Percentiles rank a stretch among this genome's conserved stretches.
These are phyloP conservation scores for Ellobius talpinus DNA, from an alignment of 2,113 vertebrate genomes.

Conservation along the genomic window DNA sequence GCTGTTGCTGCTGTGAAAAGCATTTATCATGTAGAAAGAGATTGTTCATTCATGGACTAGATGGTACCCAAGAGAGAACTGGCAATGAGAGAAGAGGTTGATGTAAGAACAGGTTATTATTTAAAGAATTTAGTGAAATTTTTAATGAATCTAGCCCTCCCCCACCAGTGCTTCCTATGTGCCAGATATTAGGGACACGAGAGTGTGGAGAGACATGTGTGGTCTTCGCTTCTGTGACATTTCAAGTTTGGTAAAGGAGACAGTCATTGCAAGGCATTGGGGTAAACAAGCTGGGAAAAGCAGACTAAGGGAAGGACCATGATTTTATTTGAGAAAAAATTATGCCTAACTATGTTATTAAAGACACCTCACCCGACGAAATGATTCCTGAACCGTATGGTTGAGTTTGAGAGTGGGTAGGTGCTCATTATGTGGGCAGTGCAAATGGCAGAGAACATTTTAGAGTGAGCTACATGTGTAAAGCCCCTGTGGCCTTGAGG, in stretches of 20 bases:
- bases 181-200: neutral
- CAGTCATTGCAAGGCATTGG: neutral
- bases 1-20: constrained; percentile 61
- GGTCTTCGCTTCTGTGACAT: constrained; percentile 18
- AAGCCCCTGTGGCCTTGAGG: neutral
- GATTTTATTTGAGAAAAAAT: constrained; percentile 45
- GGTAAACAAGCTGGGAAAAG: constrained; percentile 43
- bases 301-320: neutral
- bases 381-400: neutral
- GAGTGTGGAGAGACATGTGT: neutral
- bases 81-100: neutral
- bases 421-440: constrained; percentile 28
- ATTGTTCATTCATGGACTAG: neutral
- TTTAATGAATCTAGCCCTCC: neutral
- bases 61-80: constrained; percentile 28
- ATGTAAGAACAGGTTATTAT: constrained; percentile 34
- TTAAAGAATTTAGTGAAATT: neutral
- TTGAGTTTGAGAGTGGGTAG: neutral
- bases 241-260: constrained; percentile 21
- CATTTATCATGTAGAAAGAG: constrained; percentile 15
- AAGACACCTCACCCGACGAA: constrained; percentile 10
- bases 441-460: constrained; percentile 9
- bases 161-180: neutral
- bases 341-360: neutral
- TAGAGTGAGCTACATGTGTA: neutral